phyloP scores from a whole-genome alignment of 2,113 vertebrate genomes.

The Pseudonaja textilis region DNA sequence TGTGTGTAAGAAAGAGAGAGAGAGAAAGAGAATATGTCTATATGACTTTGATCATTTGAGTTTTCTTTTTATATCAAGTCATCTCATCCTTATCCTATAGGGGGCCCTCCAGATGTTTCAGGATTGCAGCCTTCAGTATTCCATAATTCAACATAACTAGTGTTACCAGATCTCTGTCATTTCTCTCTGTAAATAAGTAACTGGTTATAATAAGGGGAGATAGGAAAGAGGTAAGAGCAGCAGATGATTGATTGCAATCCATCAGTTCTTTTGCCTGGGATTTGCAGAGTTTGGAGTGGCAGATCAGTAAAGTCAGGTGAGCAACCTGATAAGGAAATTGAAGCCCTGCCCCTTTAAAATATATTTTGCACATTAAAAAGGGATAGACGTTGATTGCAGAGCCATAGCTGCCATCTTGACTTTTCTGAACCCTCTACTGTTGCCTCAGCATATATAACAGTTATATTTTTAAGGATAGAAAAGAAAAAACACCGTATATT shows the following conservation, averaged over 20 bases:
- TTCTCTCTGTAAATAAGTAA: background rate
- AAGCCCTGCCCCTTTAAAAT: background rate
- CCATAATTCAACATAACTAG: background rate
- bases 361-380: background rate
- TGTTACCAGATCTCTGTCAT: background rate
- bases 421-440: background rate
- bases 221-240: slow-evolving; percentile 4
- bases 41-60: background rate
- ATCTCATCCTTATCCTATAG: background rate
- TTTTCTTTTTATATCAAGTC: background rate
- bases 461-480: background rate
- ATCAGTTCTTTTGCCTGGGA: fast-evolving
- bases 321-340: background rate
- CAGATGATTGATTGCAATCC: background rate
- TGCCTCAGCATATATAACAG: background rate
- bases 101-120: background rate
- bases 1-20: background rate
- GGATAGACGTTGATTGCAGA: background rate
- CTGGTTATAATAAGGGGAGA: background rate
- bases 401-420: background rate
- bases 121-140: background rate
- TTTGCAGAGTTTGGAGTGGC: background rate
- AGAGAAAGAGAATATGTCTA: background rate
- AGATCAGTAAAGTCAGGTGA: background rate
- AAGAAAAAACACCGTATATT: background rate